Evolutionary conservation across 2,888 invertebrate species (phyloP), one percentile per base, ranked within the genome.

Genomic region (Ennomos fuscantarius): DNA sequence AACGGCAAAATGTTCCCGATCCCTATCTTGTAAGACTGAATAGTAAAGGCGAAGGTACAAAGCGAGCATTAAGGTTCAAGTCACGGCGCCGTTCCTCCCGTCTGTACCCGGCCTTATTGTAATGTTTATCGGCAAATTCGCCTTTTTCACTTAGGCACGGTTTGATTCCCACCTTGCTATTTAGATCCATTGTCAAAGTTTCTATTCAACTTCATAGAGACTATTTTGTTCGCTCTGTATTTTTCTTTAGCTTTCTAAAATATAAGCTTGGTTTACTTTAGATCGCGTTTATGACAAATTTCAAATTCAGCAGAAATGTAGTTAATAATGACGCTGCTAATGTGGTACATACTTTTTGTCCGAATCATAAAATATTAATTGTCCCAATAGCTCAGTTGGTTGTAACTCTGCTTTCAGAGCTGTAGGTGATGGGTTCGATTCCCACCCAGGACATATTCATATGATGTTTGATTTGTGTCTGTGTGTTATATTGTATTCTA

Each of bases 1-100:
- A n/a, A n/a, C n/a, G n/a, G n/a, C n/a, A 36, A 56, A 56, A 37
- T 13, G 56, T 47, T 46, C 1, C 24, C 10, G 3, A 12, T 34
- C 37, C 42, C 56, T 51, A 47, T 10, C 42, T 34, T 3, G 12
- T 5, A 37, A 56, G 42, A 56, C 46, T 46, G 47, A 55, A 44
- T 55, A 44, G 11, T 51, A 39, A 51, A 47, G 41, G 36, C 50
- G 42, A 12, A 42, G 32, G 42, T 34, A 56, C 51, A 50, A 51
- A 51, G 55, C 32, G 49, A 8, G 50, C 47, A 56, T 56, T 56
- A 46, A 46, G 44, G 35, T 58, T 36, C 58, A 48, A 49, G 53
- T 58, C 58, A 58, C 58, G 57, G 32, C 35, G 48, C 36, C 45
- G 32, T 31, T 39, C 55, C 48, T 33, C 12, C 39, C 39, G 44